Conservation (phyloP, 2,113 vertebrate genomes). For the Podarcis raffonei region DNA sequence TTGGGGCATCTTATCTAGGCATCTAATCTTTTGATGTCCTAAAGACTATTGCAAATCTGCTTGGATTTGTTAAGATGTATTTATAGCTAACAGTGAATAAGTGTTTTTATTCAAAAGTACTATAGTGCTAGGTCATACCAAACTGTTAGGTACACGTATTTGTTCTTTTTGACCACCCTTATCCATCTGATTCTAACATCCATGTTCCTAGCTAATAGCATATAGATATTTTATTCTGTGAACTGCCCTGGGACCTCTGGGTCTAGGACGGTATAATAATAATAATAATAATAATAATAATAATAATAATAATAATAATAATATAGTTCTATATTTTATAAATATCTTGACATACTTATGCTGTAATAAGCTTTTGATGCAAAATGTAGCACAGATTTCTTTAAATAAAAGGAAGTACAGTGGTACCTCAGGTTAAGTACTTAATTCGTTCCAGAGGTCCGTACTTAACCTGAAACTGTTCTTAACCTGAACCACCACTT, state of each 20-base stretch:
- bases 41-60: not conserved
- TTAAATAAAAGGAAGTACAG: not conserved
- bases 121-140: not conserved
- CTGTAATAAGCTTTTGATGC: conserved; percentile 25
- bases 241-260: too few relatives aligned
- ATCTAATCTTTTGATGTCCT: not conserved
- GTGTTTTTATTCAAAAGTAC: not conserved
- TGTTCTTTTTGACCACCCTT: not conserved
- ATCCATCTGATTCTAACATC: not conserved
- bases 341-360: not conserved
- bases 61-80: not conserved
- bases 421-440: too few relatives aligned
- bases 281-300: too few relatives aligned
- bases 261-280: too few relatives aligned
- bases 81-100: not conserved
- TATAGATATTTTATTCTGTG: not conserved
- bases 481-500: too few relatives aligned
- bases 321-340: not conserved
- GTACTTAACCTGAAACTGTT: too few relatives aligned
- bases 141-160: not conserved
- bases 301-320: too few relatives aligned
- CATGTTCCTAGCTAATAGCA: too few relatives aligned
- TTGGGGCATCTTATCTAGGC: conserved; percentile 18
- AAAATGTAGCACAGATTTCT: not conserved
- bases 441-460: too few relatives aligned